Conservation (phyloP, 1,140 invertebrate genomes). For the Cardiocondyla obscurior region DNA sequence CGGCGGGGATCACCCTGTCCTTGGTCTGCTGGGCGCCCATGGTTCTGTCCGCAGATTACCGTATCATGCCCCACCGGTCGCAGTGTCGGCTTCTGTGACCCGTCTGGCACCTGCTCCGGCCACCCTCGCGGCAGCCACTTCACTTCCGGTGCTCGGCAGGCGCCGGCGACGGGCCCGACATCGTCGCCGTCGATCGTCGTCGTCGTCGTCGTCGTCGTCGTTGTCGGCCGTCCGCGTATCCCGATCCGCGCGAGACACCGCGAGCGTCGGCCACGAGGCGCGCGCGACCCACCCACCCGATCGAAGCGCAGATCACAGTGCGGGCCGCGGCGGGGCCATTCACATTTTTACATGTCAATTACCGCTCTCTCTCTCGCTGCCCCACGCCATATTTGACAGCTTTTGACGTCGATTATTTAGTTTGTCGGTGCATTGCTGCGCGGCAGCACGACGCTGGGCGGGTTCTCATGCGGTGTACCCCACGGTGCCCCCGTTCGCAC, state of each 20-base stretch:
- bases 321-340: conserved; percentile 52
- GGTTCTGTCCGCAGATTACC: conserved; percentile 72
- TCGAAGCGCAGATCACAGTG: conserved; percentile 51
- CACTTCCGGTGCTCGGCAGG: conserved; percentile 17
- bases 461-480: conserved; percentile 13
- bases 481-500: conserved; percentile 7
- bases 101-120: conserved; percentile 6
- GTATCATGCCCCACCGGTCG: conserved; percentile 76
- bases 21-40: conserved; percentile 96
- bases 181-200: conserved; percentile 36
- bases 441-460: conserved; percentile 70
- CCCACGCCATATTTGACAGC: conserved; percentile 84
- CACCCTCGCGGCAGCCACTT: not conserved
- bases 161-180: conserved; percentile 36
- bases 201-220: conserved; percentile 18
- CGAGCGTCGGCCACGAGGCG: conserved; percentile 15
- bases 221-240: conserved; percentile 26
- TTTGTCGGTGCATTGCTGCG: conserved; percentile 71
- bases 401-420: conserved; percentile 84
- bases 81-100: not conserved
- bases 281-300: conserved; percentile 39
- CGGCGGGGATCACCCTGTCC: conserved; percentile 88
- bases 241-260: conserved; percentile 37
- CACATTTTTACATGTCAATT: conserved; percentile 75
- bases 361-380: conserved; percentile 61